Evolutionary conservation across 2,888 invertebrate species (phyloP), one percentile per base, ranked within the genome.

Genomic region (Ennomos erosarius): DNA sequence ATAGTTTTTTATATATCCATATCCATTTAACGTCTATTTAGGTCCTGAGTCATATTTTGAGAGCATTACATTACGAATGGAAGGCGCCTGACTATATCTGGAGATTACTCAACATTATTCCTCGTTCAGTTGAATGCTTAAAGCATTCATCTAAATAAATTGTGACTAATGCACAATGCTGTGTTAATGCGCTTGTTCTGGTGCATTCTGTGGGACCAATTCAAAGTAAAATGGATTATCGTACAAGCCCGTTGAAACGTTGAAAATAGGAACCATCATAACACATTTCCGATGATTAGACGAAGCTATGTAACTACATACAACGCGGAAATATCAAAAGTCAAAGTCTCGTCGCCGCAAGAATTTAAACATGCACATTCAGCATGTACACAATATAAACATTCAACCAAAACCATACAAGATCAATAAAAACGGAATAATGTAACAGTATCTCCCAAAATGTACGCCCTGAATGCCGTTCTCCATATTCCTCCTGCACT

Each of bases 101-200:
- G 83, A 79, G 71, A 78, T 88, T 88, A 84, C 88, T 89, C 89
- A 89, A 87, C 66, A 65, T 69, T 69, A 65, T 69, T 69, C 68
- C 67, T 61, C 62, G 53, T 67, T 63, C 61, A 55, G 50, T 53
- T 59, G 58, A 63, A 35, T 54, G 51, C 34, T 26, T 37, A n/a
- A n/a, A n/a, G n/a, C n/a, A n/a, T n/a, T n/a, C n/a, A n/a, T n/a
- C n/a, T 47, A 60, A 57, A 47, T 37, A 40, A 55, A 63, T 59
- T 57, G 44, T 67, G 63, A 65, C 59, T 58, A 63, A 67, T 52
- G 62, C 42, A 51, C 33, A 12, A 36, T 43, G 11, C 16, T 16
- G 35, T 34, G 37, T 11, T 46, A 33, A 48, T 40, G 44, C 53
- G 34, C 13, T 42, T 46, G 34, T 47, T 59, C 37, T 49, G 42